Evolutionary conservation across 2,888 invertebrate species (phyloP), one percentile per base, ranked within the genome.

Genomic region (Leptura quadrifasciata): DNA sequence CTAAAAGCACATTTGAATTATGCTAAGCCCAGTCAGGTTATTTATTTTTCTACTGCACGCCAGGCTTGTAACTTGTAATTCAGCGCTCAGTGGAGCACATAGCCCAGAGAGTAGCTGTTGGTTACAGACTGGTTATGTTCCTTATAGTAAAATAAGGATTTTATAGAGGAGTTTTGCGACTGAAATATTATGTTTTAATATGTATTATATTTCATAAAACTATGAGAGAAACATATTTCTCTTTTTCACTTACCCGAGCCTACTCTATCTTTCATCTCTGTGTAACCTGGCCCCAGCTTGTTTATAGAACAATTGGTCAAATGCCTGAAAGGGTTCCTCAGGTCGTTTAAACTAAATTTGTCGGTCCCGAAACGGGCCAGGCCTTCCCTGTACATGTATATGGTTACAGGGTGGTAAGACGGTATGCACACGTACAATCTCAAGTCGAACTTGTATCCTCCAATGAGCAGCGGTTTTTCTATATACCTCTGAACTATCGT

Each of bases 381-480:
- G 6, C 98, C 97, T 86, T 97, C 97, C 64, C 95, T 94, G 87
- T 97, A 97, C 88, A 97, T 91, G 87, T 98, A 98, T 57, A 97
- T 93, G 0, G 95, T 93, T 5, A 97, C 91, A 0, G 97, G 98
- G 80, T 95, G 93, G 86, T 96, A 96, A 0, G 95, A 95, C 0
- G 97, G 95, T 68, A 98, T 94, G 86, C 96, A 95, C 10, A 97
- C 97, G 89, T 98, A 98, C 21, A 98, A 90, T 31, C 98, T 91
- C 52, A 98, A 91, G 90, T 98, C 98, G 90, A 97, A 98, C 90
- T 98, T 98, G 90, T 97, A 96, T 1, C 96, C 96, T 1, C 96
- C 97, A 80, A 97, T 94, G 15, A 95, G 90, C 70, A 95, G 90
- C 0, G 95, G 95, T 81, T 94, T 92, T 85, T 94, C 94, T 18